Conservation (phyloP, 2,797 vertebrate species). For the Falco cherrug region DNA sequence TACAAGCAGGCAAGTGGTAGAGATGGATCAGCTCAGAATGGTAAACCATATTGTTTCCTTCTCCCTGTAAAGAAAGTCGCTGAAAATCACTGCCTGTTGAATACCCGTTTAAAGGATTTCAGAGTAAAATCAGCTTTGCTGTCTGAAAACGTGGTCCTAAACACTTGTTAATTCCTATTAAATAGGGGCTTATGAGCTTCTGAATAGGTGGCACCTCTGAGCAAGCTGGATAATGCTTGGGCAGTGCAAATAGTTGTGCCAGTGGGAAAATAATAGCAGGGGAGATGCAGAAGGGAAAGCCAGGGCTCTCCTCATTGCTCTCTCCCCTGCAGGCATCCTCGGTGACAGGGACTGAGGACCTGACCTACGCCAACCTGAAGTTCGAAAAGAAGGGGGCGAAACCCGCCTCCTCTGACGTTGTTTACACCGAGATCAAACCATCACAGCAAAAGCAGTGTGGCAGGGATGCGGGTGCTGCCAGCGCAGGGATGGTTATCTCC, state of each 20-base stretch:
- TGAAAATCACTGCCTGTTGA: background rate
- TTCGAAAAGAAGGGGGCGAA: background rate
- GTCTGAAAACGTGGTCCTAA: background rate
- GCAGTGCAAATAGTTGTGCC: background rate
- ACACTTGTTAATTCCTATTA: background rate
- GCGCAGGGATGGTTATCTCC: background rate
- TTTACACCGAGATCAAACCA: background rate
- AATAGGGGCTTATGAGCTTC: background rate
- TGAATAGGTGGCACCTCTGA: background rate
- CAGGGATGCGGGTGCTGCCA: background rate
- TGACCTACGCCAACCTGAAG: constrained; percentile 11
- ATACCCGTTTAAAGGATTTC: background rate
- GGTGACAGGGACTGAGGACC: background rate
- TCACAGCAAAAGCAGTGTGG: background rate
- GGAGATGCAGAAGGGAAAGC: background rate
- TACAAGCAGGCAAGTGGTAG: background rate
- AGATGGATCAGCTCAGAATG: background rate
- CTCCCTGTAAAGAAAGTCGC: background rate
- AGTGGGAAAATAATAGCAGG: background rate
- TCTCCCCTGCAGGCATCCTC: background rate
- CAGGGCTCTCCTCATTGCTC: background rate
- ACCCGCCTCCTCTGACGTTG: background rate
- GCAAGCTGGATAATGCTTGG: background rate
- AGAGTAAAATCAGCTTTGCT: background rate
- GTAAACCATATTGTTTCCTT: background rate